A percentile compares a stretch with the other conserved stretches of the same genome.
Evolutionary conservation across 2,113 vertebrate genomes (phyloP).

Genomic region (Polypterus bichir): DNA sequence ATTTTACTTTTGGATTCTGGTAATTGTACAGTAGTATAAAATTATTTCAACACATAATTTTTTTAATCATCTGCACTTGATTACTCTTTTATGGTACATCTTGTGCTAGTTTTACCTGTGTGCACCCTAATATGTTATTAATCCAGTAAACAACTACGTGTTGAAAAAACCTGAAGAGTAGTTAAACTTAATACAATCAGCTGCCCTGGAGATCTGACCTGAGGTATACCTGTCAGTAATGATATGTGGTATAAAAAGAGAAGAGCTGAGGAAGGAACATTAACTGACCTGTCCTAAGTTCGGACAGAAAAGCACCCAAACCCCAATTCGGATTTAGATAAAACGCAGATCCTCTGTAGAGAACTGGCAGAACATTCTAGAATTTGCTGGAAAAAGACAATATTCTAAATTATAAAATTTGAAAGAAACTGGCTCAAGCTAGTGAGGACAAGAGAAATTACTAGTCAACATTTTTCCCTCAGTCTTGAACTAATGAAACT

Average conservation of each 20-base stretch:
- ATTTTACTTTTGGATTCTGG: not conserved
- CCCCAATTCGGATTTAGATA: not conserved
- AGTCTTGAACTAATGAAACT: not conserved
- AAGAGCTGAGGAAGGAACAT: too few species aligned
- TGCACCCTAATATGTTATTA: conserved; percentile 12
- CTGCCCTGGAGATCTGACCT: conserved; percentile 26
- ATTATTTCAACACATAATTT: too few species aligned
- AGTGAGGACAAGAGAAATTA: too few species aligned
- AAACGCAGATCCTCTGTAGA: not conserved
- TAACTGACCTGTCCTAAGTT: too few species aligned
- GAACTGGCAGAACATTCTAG: not conserved
- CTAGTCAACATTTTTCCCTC: not conserved
- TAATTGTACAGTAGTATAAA: not conserved
- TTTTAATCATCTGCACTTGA: conserved; percentile 3
- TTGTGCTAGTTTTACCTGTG: not conserved
- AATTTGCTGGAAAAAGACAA: not conserved
- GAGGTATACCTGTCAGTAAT: conserved; percentile 27
- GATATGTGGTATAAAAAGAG: conserved; percentile 1
- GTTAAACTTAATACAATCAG: conserved; percentile 11
- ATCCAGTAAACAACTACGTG: conserved; percentile 11
- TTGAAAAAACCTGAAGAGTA: not conserved
- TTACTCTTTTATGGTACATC: not conserved
- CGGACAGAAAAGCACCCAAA: too few species aligned
- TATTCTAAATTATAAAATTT: not conserved
- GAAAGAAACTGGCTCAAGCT: not conserved